Evolutionary conservation across 1,140 invertebrate genomes (phyloP).

Genomic region (Rhopalosiphum padi): DNA sequence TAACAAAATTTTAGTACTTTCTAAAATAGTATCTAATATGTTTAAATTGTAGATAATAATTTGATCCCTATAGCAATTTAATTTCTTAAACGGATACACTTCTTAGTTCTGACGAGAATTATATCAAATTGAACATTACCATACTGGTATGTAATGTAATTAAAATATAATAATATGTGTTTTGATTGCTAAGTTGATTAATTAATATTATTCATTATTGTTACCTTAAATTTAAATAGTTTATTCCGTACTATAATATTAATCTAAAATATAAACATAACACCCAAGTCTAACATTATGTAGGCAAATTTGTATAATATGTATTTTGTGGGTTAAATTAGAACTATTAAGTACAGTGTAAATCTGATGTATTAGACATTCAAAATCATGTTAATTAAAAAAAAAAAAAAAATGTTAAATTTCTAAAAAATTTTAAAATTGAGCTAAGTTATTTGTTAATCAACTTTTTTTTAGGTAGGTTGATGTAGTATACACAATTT

Average conservation of each 20-base stretch:
- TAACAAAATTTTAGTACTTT: not conserved
- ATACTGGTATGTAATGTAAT: not conserved
- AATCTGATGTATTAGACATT: conserved; percentile 35
- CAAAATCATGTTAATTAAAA: not conserved
- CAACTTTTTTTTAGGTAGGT: conserved; percentile 20
- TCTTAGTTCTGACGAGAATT: not conserved
- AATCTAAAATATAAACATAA: conserved; percentile 14
- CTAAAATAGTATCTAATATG: not conserved
- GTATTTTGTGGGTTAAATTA: not conserved
- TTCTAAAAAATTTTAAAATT: not conserved
- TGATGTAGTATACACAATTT: conserved; percentile 41
- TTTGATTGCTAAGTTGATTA: conserved; percentile 44
- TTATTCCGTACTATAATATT: conserved; percentile 38
- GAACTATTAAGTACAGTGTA: conserved; percentile 18
- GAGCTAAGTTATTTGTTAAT: conserved; percentile 32
- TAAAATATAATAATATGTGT: conserved; percentile 5
- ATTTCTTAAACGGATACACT: not conserved
- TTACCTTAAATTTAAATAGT: conserved; percentile 55
- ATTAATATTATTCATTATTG: conserved; percentile 54
- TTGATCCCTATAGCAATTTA: not conserved
- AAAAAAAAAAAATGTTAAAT: conserved; percentile 4
- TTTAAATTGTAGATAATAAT: not conserved
- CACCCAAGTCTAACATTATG: not conserved
- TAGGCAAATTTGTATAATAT: conserved; percentile 2
- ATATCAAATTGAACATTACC: not conserved